A percentile compares a stretch with the other conserved stretches of the same genome.
Evolutionary conservation across 2,888 invertebrate species (phyloP).

Genomic region (Campoletis raptor): DNA sequence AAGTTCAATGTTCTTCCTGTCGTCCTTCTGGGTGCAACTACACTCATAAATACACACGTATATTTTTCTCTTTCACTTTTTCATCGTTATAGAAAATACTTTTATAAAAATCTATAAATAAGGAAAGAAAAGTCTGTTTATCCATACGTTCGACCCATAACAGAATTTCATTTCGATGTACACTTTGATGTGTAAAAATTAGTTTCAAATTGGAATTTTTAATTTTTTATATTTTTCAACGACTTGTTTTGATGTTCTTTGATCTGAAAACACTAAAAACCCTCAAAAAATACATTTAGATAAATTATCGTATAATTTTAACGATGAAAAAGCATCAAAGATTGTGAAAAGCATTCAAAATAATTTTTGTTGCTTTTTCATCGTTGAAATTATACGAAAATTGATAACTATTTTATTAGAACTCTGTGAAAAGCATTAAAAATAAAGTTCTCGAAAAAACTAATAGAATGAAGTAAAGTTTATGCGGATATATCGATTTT

Average conservation of each 20-base stretch:
- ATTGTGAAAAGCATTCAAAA: neutral
- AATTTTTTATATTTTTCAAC: neutral
- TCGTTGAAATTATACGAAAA: neutral
- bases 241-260: neutral
- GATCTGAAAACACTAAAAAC: neutral
- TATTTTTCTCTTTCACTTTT: neutral
- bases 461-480: neutral
- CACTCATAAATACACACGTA: neutral
- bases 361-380: neutral
- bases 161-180: too few species aligned
- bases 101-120: neutral
- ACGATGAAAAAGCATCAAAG: neutral
- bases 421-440: too few species aligned
- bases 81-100: neutral
- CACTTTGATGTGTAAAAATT: neutral
- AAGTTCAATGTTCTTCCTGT: conserved; percentile 73
- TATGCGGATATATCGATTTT: neutral
- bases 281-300: neutral
- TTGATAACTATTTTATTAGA: too few species aligned
- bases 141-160: neutral
- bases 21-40: conserved; percentile 60
- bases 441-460: neutral
- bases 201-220: too few species aligned
- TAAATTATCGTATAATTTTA: neutral
- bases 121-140: neutral